Conservation (phyloP, 2,888 invertebrate genomes). For the Drosophila mayaguana region DNA sequence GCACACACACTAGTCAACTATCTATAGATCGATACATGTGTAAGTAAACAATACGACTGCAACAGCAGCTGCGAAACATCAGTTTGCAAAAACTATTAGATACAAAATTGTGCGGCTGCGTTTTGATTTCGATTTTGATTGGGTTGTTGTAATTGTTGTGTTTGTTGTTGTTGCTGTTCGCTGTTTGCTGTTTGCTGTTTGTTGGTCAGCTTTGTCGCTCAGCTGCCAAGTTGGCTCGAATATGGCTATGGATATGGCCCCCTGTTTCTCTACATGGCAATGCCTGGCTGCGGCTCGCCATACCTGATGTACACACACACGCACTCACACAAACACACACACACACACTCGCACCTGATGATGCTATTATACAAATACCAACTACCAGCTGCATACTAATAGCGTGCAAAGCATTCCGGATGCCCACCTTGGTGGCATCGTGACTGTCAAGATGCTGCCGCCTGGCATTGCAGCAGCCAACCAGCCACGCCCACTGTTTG, state of each 20-base stretch:
- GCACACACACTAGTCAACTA: background rate
- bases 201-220: conserved; percentile 39
- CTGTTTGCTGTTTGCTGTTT: conserved; percentile 16
- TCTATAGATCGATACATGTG: conserved; percentile 21
- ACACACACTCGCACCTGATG: conserved; percentile 30
- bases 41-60: conserved; percentile 47
- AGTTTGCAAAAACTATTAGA: conserved; percentile 64
- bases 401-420: conserved; percentile 40
- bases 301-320: conserved; percentile 37
- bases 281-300: conserved; percentile 44
- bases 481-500: background rate
- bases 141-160: background rate
- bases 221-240: conserved; percentile 43
- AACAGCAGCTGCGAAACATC: conserved; percentile 63
- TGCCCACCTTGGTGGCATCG: conserved; percentile 42
- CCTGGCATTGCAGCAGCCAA: conserved; percentile 13
- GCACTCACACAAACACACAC: conserved; percentile 10
- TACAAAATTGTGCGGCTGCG: conserved; percentile 62
- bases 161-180: background rate
- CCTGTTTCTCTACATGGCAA: conserved; percentile 56
- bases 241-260: conserved; percentile 62
- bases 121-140: conserved; percentile 29
- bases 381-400: conserved; percentile 73
- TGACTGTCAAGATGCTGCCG: conserved; percentile 33
- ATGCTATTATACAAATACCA: conserved; percentile 71